These are phyloP conservation scores for Volucella zonaria DNA, from an alignment of 2,888 invertebrate species.

Conservation along the genomic window DNA sequence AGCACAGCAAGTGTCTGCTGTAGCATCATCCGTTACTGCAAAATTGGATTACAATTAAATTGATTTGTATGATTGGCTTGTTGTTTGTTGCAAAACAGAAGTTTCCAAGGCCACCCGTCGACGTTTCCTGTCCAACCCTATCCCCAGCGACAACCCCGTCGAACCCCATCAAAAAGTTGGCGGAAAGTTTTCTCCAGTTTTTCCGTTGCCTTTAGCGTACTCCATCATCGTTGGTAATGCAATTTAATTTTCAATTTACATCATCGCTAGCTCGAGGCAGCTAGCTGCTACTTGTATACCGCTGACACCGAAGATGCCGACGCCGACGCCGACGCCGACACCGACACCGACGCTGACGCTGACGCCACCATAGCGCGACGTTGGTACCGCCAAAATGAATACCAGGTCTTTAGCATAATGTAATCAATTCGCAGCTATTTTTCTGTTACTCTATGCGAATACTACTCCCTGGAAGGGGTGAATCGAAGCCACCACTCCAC, in stretches of 20 bases:
- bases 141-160: no score
- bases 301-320: neutral
- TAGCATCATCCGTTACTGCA: conserved; percentile 2
- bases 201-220: neutral
- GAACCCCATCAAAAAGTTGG: no score
- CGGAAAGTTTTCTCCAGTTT: conserved; percentile 1
- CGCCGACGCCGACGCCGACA: no score
- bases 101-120: conserved; percentile 34
- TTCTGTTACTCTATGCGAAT: conserved; percentile 45
- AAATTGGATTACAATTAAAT: conserved; percentile 74
- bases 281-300: conserved; percentile 16
- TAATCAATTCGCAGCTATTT: conserved; percentile 73
- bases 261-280: conserved; percentile 67
- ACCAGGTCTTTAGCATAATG: conserved; percentile 72
- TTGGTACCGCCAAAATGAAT: conserved; percentile 22
- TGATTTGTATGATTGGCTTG: conserved; percentile 74
- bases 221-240: conserved; percentile 55
- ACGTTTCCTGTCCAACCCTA: neutral
- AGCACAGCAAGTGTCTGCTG: neutral
- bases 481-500: neutral
- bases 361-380: no score
- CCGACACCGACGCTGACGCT: no score
- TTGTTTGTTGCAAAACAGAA: conserved; percentile 74
- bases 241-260: conserved; percentile 74
- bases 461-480: conserved; percentile 11